Conservation (phyloP, 2,888 invertebrate genomes). For the Aethes cnicana region DNA sequence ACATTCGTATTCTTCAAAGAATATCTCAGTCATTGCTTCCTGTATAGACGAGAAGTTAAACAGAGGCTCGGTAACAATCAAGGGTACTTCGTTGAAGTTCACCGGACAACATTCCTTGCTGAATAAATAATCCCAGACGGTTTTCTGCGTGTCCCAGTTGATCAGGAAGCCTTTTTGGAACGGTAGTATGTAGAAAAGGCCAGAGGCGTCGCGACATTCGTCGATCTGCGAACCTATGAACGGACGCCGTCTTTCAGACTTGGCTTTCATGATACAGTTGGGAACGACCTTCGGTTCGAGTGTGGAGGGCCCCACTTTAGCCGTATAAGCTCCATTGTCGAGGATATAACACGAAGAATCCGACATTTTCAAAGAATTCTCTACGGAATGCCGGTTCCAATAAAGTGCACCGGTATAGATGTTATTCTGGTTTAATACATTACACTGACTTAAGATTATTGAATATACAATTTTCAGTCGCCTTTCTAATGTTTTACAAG, state of each 20-base stretch:
- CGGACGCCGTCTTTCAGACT: conserved; percentile 95
- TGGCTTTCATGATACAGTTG: conserved; percentile 99
- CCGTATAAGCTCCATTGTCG: conserved; percentile 94
- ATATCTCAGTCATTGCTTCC: conserved; percentile 96
- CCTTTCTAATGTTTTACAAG: too few relatives aligned
- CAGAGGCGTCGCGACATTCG: conserved; percentile 97
- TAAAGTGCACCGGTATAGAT: not conserved
- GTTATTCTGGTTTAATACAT: too few relatives aligned
- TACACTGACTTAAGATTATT: too few relatives aligned
- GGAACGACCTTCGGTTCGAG: conserved; percentile 90
- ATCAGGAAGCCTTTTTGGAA: conserved; percentile 97
- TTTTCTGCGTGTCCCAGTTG: conserved; percentile 98
- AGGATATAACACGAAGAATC: conserved; percentile 84
- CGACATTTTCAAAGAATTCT: conserved; percentile 47
- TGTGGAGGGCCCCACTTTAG: conserved; percentile 91
- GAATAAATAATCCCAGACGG: conserved; percentile 97
- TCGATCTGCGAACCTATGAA: conserved; percentile 97
- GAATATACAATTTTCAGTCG: too few relatives aligned
- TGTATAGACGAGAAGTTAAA: conserved; percentile 96
- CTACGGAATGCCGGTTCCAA: conserved; percentile 45
- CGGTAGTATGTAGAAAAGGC: conserved; percentile 95
- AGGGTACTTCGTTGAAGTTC: conserved; percentile 88
- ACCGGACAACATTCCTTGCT: conserved; percentile 92
- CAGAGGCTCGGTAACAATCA: conserved; percentile 96
- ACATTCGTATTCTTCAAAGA: conserved; percentile 98